Percentiles rank a stretch among this genome's conserved stretches.
Conservation (phyloP, 2,888 invertebrate genomes). For the Pseudanteris insignis region DNA sequence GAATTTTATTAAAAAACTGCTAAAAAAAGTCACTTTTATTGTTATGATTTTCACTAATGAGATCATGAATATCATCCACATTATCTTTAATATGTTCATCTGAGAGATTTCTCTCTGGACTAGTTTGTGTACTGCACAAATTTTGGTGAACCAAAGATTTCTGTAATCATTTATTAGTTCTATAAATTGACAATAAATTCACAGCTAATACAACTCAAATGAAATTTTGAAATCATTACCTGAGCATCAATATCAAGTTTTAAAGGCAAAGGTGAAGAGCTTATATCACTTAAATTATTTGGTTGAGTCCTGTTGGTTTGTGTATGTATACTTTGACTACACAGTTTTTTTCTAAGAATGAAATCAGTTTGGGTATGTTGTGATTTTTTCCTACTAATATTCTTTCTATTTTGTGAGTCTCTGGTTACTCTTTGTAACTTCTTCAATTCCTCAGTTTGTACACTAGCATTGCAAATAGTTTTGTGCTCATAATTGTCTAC, state of each 20-base stretch:
- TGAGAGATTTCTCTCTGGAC: slow-evolving; percentile 58
- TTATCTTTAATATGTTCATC: slow-evolving; percentile 58
- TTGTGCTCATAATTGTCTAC: slow-evolving; percentile 36
- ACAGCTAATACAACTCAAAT: not conserved
- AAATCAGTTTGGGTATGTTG: slow-evolving; percentile 61
- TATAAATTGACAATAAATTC: too few species aligned
- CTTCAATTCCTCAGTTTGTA: slow-evolving; percentile 59
- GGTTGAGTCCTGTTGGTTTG: slow-evolving; percentile 56
- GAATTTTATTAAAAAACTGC: too few species aligned
- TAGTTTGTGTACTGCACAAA: slow-evolving; percentile 64
- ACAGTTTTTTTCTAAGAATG: slow-evolving; percentile 49
- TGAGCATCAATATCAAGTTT: slow-evolving; percentile 55
- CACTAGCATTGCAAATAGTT: slow-evolving; percentile 51
- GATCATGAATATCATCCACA: slow-evolving; percentile 53
- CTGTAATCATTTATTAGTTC: too few species aligned
- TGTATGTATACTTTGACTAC: slow-evolving; percentile 57
- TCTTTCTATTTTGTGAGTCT: slow-evolving; percentile 7
- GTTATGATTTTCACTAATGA: slow-evolving; percentile 47
- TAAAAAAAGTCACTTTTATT: slow-evolving; percentile 45
- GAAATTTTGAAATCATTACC: slow-evolving; percentile 15
- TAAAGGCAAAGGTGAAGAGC: slow-evolving; percentile 58
- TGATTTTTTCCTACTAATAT: slow-evolving; percentile 50
- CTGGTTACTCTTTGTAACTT: slow-evolving; percentile 13
- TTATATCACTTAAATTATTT: too few species aligned
- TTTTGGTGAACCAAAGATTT: slow-evolving; percentile 64